Evolutionary conservation across 2,888 invertebrate genomes (phyloP).

Genomic region (Dynastes maya): DNA sequence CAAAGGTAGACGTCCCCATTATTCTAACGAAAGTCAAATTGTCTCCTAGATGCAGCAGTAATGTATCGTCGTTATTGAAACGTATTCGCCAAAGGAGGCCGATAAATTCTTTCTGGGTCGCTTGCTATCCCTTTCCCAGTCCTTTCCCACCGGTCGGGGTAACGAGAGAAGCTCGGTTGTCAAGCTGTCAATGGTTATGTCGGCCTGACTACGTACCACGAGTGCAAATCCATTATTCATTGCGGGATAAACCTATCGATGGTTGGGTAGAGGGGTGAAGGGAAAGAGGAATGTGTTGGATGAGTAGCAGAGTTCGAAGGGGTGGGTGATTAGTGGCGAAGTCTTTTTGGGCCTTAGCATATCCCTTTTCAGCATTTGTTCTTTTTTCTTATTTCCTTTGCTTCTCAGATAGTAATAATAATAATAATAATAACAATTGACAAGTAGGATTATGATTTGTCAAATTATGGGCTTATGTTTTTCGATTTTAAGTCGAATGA

Average conservation of each 20-base stretch:
- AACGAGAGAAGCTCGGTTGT: conserved; percentile 9
- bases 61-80: neutral
- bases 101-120: conserved; percentile 6
- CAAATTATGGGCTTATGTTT: no score
- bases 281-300: no score
- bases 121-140: neutral
- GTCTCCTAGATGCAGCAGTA: neutral
- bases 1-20: conserved; percentile 4
- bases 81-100: neutral
- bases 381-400: no score
- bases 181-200: conserved; percentile 38
- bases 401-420: no score
- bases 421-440: no score
- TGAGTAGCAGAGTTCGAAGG: no score
- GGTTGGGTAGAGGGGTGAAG: no score
- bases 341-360: no score
- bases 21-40: conserved; percentile 9
- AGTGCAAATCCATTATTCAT: conserved; percentile 21
- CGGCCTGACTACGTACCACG: neutral
- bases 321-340: no score
- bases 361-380: no score
- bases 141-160: neutral
- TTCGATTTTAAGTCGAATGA: no score
- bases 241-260: conserved; percentile 28
- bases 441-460: no score